These are phyloP conservation scores for Lepidotrigona ventralis DNA, from an alignment of 1,140 invertebrate species.

Conservation along the genomic window DNA sequence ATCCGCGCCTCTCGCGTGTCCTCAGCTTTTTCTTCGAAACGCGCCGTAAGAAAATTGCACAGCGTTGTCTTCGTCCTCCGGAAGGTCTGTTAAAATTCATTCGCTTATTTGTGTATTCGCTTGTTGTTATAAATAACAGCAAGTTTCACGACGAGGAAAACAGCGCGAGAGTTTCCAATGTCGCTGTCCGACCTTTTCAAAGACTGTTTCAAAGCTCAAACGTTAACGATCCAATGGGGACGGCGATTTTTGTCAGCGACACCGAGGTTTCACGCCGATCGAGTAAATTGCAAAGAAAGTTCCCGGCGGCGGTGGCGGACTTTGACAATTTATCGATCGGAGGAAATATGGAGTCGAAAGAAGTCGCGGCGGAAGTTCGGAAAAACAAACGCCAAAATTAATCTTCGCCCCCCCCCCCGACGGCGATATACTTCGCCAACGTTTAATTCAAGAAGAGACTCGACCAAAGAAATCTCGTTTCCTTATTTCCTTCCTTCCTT, in stretches of 20 bases:
- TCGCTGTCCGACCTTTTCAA: no score
- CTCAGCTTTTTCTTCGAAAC: slow-evolving; percentile 14
- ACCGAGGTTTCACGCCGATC: not conserved
- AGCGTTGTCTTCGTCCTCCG: not conserved
- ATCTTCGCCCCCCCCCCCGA: not conserved
- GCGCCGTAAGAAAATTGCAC: not conserved
- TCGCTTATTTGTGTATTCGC: not conserved
- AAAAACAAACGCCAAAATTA: slow-evolving; percentile 12
- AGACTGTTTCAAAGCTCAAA: no score
- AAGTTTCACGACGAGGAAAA: no score
- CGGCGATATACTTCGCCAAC: not conserved
- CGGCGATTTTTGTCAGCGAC: not conserved
- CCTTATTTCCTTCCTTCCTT: no score
- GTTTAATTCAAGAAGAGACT: slow-evolving; percentile 18
- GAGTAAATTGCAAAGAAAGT: slow-evolving; percentile 48
- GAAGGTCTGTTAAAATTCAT: not conserved
- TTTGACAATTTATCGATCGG: slow-evolving; percentile 7
- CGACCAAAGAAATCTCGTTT: not conserved
- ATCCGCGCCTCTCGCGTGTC: not conserved
- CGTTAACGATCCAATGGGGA: no score
- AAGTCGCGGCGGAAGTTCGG: not conserved
- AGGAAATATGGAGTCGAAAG: not conserved
- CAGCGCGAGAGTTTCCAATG: no score
- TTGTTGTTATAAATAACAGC: no score
- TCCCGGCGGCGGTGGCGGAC: not conserved